These are phyloP conservation scores for Scrobipalpa atriplicella DNA, from an alignment of 2,888 invertebrate genomes.

Conservation along the genomic window DNA sequence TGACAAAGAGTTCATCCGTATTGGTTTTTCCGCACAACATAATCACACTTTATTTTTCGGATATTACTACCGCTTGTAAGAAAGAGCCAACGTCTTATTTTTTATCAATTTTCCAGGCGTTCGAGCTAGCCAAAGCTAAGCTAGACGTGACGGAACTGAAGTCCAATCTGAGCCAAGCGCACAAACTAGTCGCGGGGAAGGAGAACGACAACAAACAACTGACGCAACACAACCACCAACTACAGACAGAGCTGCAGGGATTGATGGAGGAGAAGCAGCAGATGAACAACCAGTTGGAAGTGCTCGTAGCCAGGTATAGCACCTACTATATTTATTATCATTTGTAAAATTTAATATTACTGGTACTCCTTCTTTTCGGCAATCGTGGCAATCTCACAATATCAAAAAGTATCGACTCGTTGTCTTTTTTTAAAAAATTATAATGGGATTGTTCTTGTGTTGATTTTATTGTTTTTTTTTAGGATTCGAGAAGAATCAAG, in stretches of 20 bases:
- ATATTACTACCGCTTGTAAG: too few relatives aligned
- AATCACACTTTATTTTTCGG: too few relatives aligned
- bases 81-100: too few relatives aligned
- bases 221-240: conserved; percentile 47
- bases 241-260: conserved; percentile 49
- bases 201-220: conserved; percentile 56
- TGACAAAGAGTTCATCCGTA: too few relatives aligned
- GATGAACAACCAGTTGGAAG: conserved; percentile 51
- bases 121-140: conserved; percentile 76
- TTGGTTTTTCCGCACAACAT: too few relatives aligned
- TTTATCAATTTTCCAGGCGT: conserved; percentile 53
- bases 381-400: too few relatives aligned
- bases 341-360: too few relatives aligned
- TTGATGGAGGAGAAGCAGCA: conserved; percentile 52
- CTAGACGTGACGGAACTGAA: conserved; percentile 75
- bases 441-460: too few relatives aligned
- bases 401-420: too few relatives aligned
- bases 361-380: too few relatives aligned
- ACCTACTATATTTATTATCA: background rate
- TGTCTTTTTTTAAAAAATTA: too few relatives aligned
- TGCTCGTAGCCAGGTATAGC: conserved; percentile 54
- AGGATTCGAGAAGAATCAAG: conserved; percentile 71
- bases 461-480: conserved; percentile 26
- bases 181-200: conserved; percentile 61
- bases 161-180: conserved; percentile 77